Evolutionary conservation across 2,797 vertebrate species (phyloP), one percentile per base, ranked within the genome.

Genomic region (Sciaenops ocellatus): DNA sequence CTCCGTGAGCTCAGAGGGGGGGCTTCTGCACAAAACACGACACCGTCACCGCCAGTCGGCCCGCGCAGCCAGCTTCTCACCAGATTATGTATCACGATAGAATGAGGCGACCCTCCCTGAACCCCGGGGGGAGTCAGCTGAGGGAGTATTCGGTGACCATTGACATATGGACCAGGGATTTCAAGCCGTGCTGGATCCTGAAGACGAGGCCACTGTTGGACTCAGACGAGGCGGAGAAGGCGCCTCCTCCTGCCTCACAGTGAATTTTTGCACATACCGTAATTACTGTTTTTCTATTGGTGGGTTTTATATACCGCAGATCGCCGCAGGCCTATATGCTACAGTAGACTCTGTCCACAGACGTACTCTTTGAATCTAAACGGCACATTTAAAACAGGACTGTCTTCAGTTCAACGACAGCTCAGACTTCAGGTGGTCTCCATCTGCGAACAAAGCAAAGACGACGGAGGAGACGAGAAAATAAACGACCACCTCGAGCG

Each of bases 231-330:
- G 74, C 65, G 18, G 69, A 44, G 78, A 74, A 56, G 70, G 77
- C 10, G 55, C 66, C 61, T 82, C 76, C 75, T 78, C 70, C 80
- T 67, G 85, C 87, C 81, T 90, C 86, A 71, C 95, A 94, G 96
- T 96, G 96, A 96, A 96, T 78, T 97, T 38, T 96, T 97, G 97
- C 96, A 97, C 96, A 95, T 93, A 78, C 85, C 76, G 81, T 94
- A 91, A 85, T 96, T 93, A 94, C 95, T 95, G 93, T 96, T 92
- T 83, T 85, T 90, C 95, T 94, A 72, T 82, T 74, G 65, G 88
- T 89, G 84, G 84, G 76, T 76, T 90, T 85, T 96, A 93, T 96
- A 93, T 95, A 89, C 92, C 91, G 83, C 92, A 93, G 85, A 85
- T 63, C 18, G 34, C 64, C 30, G 30, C 82, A 51, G 72, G 77